A percentile compares a stretch with the other conserved stretches of the same genome.
These are phyloP conservation scores for Dioctria linearis DNA, from an alignment of 2,888 invertebrate species.

Conservation along the genomic window DNA sequence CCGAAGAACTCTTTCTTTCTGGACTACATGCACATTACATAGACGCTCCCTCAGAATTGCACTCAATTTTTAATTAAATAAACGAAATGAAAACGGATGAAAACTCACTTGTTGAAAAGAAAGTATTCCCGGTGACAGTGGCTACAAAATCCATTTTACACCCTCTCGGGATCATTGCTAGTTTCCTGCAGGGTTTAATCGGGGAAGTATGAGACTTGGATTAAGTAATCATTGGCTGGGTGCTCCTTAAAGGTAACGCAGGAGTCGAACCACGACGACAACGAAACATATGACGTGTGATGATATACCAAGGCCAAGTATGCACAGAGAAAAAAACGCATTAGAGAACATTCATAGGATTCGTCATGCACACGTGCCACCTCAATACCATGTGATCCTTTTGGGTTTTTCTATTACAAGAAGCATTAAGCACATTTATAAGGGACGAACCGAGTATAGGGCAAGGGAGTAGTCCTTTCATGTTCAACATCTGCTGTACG, in stretches of 20 bases:
- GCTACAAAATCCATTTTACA: not conserved
- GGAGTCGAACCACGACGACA: not conserved
- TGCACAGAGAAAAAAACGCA: constrained; percentile 4
- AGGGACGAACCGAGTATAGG: not conserved
- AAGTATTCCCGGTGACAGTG: constrained; percentile 6
- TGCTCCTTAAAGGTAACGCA: not conserved
- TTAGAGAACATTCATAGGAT: constrained; percentile 32
- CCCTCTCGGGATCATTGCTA: constrained; percentile 30
- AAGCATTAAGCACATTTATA: not conserved
- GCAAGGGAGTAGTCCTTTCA: constrained; percentile 11
- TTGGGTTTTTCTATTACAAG: constrained; percentile 22
- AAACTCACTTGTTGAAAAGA: constrained; percentile 39
- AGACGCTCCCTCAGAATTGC: not conserved
- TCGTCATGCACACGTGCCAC: constrained; percentile 44
- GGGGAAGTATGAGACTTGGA: not conserved
- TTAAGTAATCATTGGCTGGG: constrained; percentile 40
- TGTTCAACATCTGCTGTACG: constrained; percentile 45
- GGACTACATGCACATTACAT: not conserved
- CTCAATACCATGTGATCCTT: constrained; percentile 24
- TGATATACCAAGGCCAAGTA: not conserved
- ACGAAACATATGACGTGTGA: not conserved
- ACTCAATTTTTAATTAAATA: constrained; percentile 43
- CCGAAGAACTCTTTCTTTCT: not conserved
- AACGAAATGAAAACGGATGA: constrained; percentile 41
- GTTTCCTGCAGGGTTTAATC: constrained; percentile 20